phyloP scores from a whole-genome alignment of 2,797 vertebrate species.

The Pangasius djambal region DNA sequence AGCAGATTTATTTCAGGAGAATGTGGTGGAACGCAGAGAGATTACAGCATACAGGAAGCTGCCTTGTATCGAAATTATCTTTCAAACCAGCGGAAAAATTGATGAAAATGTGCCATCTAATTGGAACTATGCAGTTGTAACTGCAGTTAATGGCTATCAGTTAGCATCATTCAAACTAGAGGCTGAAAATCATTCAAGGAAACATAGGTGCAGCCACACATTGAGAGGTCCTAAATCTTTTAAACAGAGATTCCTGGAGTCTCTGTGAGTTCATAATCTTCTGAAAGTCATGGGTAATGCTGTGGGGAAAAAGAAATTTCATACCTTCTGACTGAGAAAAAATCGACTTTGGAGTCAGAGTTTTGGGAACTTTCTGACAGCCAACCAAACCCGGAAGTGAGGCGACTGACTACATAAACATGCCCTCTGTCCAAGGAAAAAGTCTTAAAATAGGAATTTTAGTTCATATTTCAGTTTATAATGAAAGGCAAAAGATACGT shows the following conservation, averaged over 20 bases:
- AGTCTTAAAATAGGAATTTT: background rate
- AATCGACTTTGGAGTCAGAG: background rate
- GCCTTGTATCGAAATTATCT: slow-evolving; percentile 9
- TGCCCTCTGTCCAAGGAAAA: background rate
- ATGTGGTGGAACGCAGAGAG: slow-evolving; percentile 43
- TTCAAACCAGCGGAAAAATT: slow-evolving; percentile 22
- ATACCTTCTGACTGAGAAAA: background rate
- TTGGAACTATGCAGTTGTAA: background rate
- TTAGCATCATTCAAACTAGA: background rate
- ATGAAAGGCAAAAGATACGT: background rate
- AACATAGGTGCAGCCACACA: background rate
- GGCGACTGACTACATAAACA: background rate
- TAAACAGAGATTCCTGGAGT: background rate
- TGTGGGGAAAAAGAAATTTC: background rate
- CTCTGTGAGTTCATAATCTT: background rate
- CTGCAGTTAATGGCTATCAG: background rate
- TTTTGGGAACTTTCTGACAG: background rate
- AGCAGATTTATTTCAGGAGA: slow-evolving; percentile 48
- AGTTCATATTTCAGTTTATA: background rate
- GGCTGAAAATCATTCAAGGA: background rate
- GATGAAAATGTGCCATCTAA: slow-evolving; percentile 29
- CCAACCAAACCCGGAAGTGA: background rate
- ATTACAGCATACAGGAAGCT: slow-evolving; percentile 42
- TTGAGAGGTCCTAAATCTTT: background rate
- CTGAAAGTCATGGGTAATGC: background rate